Conservation (phyloP, 2,888 invertebrate genomes). For the Papilio gigon region DNA sequence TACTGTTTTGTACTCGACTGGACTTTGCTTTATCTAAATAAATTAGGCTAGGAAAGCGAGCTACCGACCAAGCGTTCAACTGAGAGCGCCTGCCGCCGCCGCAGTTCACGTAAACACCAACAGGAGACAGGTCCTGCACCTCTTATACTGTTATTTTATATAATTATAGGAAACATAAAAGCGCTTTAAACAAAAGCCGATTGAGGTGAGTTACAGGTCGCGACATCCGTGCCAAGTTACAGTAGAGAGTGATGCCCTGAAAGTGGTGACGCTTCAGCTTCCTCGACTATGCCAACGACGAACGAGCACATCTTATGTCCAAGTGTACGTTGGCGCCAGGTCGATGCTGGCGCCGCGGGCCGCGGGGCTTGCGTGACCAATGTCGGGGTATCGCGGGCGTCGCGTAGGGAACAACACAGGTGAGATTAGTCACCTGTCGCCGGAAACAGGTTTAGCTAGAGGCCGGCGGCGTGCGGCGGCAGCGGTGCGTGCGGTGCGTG, state of each 20-base stretch:
- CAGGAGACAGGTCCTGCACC: not conserved
- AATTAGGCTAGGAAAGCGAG: too few relatives aligned
- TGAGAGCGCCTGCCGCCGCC: not conserved
- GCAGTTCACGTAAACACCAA: not conserved
- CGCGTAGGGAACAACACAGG: slow-evolving; percentile 43
- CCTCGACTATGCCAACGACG: not conserved
- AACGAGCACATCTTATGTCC: not conserved
- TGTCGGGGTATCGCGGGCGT: not conserved
- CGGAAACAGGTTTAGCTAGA: slow-evolving; percentile 43
- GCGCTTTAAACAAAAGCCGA: not conserved
- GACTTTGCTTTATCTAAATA: too few relatives aligned
- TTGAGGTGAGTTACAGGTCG: too few relatives aligned
- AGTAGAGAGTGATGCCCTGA: too few relatives aligned
- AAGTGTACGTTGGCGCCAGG: not conserved
- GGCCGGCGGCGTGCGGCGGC: slow-evolving; percentile 17
- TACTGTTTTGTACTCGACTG: too few relatives aligned
- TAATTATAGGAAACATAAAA: not conserved
- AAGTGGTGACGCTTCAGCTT: too few relatives aligned
- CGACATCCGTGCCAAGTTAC: not conserved
- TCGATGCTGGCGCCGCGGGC: not conserved
- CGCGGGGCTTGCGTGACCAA: not conserved
- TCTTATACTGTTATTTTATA: not conserved
- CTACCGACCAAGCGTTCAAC: slow-evolving; percentile 15
- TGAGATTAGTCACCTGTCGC: slow-evolving; percentile 50
- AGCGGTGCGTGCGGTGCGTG: slow-evolving; percentile 11